A percentile compares a stretch with the other conserved stretches of the same genome.
Evolutionary conservation across 2,888 invertebrate species (phyloP).

Genomic region (Torymus texanus): DNA sequence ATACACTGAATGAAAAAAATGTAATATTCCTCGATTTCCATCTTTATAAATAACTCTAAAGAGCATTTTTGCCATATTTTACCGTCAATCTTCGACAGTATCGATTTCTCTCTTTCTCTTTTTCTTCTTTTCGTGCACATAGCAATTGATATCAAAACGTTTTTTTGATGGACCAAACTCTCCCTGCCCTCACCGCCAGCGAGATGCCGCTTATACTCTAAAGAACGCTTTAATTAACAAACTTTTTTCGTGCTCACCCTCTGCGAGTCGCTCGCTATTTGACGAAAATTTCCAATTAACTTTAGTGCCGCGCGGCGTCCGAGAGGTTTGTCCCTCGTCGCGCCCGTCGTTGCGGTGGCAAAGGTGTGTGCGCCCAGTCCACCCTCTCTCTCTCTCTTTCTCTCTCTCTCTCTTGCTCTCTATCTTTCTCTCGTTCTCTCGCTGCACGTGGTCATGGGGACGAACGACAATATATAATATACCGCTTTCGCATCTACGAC

Average conservation of each 20-base stretch:
- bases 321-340: conserved; percentile 25
- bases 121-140: too few relatives aligned
- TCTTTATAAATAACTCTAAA: too few relatives aligned
- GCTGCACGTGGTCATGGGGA: not conserved
- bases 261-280: conserved; percentile 21
- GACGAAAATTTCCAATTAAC: conserved; percentile 49
- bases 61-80: too few relatives aligned
- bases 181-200: too few relatives aligned
- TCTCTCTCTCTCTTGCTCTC: not conserved
- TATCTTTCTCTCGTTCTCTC: not conserved
- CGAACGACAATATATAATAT: not conserved
- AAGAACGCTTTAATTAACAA: conserved; percentile 44
- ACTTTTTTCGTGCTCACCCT: conserved; percentile 7
- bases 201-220: not conserved
- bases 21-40: too few relatives aligned
- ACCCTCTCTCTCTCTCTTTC: too few relatives aligned
- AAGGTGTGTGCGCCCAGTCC: not conserved
- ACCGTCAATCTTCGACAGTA: too few relatives aligned
- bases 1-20: too few relatives aligned
- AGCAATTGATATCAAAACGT: too few relatives aligned
- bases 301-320: conserved; percentile 24
- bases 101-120: not conserved
- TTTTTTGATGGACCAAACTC: too few relatives aligned
- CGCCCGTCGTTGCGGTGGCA: not conserved
- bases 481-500: not conserved